Conservation (phyloP, 2,797 vertebrate genomes). For the Thaleichthys pacificus region DNA sequence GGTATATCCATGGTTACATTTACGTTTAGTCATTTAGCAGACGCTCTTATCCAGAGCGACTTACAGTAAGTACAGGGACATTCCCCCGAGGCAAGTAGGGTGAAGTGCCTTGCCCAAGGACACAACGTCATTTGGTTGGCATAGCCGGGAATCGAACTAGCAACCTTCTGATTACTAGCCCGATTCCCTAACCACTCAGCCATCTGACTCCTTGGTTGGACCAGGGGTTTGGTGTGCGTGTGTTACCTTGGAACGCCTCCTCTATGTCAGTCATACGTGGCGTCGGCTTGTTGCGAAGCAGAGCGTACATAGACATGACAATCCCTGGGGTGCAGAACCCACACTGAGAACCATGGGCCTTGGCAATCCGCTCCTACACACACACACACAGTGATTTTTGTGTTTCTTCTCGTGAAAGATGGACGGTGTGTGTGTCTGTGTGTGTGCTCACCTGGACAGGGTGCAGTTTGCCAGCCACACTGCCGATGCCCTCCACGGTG, state of each 20-base stretch:
- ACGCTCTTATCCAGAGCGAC: too few relatives aligned
- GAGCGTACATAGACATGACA: slow-evolving; percentile 94
- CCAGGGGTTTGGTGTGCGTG: neutral
- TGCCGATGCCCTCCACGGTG: slow-evolving; percentile 68
- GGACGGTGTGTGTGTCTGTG: slow-evolving; percentile 29
- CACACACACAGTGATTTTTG: neutral
- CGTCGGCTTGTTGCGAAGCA: slow-evolving; percentile 81
- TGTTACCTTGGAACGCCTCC: slow-evolving; percentile 89
- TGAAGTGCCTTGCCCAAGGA: too few relatives aligned
- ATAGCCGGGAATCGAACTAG: too few relatives aligned
- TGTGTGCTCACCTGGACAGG: slow-evolving; percentile 69
- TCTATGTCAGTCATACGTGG: slow-evolving; percentile 84
- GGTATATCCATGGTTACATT: slow-evolving; percentile 74
- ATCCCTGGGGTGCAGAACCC: slow-evolving; percentile 96
- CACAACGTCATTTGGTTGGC: too few relatives aligned
- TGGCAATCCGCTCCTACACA: slow-evolving; percentile 87
- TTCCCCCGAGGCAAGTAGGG: too few relatives aligned
- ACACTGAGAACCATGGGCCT: slow-evolving; percentile 92
- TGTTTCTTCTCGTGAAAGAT: slow-evolving; percentile 27
- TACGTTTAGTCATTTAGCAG: too few relatives aligned
- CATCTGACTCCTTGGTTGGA: too few relatives aligned
- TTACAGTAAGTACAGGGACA: too few relatives aligned
- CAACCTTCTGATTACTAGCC: too few relatives aligned
- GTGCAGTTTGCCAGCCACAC: slow-evolving; percentile 69
- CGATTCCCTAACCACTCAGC: too few relatives aligned